Conservation (phyloP, 1,140 invertebrate species). For the Chrysopa pallens region DNA sequence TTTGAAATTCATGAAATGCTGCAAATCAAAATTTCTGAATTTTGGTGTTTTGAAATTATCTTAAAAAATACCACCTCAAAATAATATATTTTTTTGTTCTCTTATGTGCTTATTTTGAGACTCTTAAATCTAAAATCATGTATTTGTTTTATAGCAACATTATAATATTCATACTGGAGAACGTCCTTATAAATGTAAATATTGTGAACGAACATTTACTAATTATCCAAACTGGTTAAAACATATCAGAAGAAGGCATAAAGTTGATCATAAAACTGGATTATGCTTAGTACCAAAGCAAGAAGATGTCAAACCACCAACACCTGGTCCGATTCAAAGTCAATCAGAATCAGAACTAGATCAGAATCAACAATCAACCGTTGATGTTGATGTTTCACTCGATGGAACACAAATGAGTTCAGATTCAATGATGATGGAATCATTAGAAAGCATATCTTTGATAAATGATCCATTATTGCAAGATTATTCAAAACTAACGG, state of each 20-base stretch:
- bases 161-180: conserved; percentile 33
- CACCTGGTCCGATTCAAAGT: too few species aligned
- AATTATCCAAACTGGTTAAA: conserved; percentile 36
- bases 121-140: not conserved
- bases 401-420: too few species aligned
- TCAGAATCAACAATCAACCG: not conserved
- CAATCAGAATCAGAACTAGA: too few species aligned
- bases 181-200: conserved; percentile 31
- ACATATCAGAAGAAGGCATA: conserved; percentile 31
- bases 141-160: conserved; percentile 22
- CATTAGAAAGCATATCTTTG: not conserved
- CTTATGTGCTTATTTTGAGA: too few species aligned
- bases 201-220: conserved; percentile 32
- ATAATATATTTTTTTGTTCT: too few species aligned
- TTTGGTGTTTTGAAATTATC: too few species aligned
- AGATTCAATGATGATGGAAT: not conserved
- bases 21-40: too few species aligned
- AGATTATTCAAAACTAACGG: not conserved
- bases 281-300: conserved; percentile 17
- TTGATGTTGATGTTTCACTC: not conserved
- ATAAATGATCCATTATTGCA: not conserved
- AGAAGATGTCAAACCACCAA: not conserved
- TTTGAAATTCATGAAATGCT: too few species aligned
- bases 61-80: too few species aligned
- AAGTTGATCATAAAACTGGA: conserved; percentile 30